Conservation (phyloP, 2,888 invertebrate species). For the Dynastes tityus region DNA sequence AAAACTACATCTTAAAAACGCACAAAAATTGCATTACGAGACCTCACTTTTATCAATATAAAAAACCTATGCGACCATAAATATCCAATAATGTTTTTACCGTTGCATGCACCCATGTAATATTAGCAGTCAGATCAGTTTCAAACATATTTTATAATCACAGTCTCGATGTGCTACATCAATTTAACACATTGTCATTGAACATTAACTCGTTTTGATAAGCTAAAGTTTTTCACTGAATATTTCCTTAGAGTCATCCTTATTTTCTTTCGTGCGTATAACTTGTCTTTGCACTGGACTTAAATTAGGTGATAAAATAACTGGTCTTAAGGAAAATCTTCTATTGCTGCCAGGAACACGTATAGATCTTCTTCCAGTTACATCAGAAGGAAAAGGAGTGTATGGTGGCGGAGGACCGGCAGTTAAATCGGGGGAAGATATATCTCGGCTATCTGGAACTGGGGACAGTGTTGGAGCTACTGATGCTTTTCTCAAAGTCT, state of each 20-base stretch:
- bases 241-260: slow-evolving; percentile 71
- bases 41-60: no score
- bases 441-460: slow-evolving; percentile 16
- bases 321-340: slow-evolving; percentile 71
- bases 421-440: background rate
- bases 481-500: slow-evolving; percentile 9
- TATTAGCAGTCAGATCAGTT: no score
- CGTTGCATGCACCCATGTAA: no score
- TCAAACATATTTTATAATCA: no score
- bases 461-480: slow-evolving; percentile 15
- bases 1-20: no score
- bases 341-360: slow-evolving; percentile 58
- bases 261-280: slow-evolving; percentile 60
- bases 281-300: slow-evolving; percentile 58
- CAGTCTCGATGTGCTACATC: background rate
- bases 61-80: no score
- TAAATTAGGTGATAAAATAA: slow-evolving; percentile 60
- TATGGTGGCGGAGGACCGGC: slow-evolving; percentile 70
- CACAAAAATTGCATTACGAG: no score
- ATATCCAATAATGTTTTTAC: no score
- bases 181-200: background rate
- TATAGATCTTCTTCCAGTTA: slow-evolving; percentile 61
- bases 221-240: slow-evolving; percentile 69
- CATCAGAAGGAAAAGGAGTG: slow-evolving; percentile 62
- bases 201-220: background rate